These are phyloP conservation scores for Fistularia tabacaria DNA, from an alignment of 2,797 vertebrate species.

Conservation along the genomic window DNA sequence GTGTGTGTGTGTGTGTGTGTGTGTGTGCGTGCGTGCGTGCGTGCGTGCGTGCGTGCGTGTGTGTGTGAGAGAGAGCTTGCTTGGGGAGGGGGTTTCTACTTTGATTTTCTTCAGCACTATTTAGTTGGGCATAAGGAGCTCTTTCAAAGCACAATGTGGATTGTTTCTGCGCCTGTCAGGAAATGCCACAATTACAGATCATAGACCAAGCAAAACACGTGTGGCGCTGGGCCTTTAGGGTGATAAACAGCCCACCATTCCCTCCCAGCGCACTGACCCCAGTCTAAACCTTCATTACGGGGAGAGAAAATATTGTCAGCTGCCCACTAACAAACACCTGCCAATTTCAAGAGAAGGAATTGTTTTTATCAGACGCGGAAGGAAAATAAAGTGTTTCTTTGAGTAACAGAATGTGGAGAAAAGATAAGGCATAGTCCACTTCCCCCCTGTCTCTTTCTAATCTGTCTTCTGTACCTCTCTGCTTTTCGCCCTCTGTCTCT, in stretches of 20 bases:
- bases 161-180: slow-evolving; percentile 91
- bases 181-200: slow-evolving; percentile 92
- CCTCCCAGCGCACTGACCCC: slow-evolving; percentile 76
- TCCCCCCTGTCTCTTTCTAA: slow-evolving; percentile 1
- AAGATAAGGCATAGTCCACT: slow-evolving; percentile 35
- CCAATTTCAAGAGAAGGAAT: slow-evolving; percentile 84
- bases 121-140: slow-evolving; percentile 57
- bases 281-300: slow-evolving; percentile 80
- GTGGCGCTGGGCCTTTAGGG: slow-evolving; percentile 73
- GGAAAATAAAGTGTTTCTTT: slow-evolving; percentile 73
- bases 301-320: slow-evolving; percentile 83
- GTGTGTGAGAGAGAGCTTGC: too few relatives aligned
- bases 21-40: slow-evolving; percentile 4
- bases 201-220: slow-evolving; percentile 79
- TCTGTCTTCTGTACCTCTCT: slow-evolving; percentile 63
- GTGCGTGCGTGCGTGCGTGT: slow-evolving; percentile 5
- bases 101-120: slow-evolving; percentile 50
- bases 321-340: slow-evolving; percentile 85
- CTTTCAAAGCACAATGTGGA: slow-evolving; percentile 81
- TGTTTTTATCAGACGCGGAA: slow-evolving; percentile 73
- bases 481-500: slow-evolving; percentile 42
- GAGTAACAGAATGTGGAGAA: slow-evolving; percentile 68
- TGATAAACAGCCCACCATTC: slow-evolving; percentile 79
- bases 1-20: slow-evolving; percentile 14
- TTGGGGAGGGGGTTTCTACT: slow-evolving; percentile 21